Evolutionary conservation across 2,113 vertebrate species (phyloP).

Genomic region (Spea multiplicata): DNA sequence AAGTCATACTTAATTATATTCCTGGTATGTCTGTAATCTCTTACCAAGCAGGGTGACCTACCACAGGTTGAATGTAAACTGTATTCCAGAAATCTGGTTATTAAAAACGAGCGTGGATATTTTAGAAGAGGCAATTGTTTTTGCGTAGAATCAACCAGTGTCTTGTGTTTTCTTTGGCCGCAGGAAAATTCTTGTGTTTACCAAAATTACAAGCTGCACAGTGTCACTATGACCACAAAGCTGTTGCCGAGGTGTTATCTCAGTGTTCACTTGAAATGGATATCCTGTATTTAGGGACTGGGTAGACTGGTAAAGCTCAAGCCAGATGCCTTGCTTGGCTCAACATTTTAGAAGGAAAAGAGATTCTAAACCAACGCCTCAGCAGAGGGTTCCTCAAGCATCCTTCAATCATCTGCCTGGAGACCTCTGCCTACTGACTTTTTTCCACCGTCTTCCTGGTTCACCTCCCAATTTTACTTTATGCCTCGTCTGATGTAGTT

Average conservation of each 20-base stretch:
- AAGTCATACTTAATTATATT: slow-evolving; percentile 89
- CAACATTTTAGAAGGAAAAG: too few species aligned
- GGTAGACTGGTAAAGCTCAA: too few species aligned
- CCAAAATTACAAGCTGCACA: slow-evolving; percentile 50
- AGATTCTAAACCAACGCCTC: too few species aligned
- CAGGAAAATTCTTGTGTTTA: slow-evolving; percentile 23
- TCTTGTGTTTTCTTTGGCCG: slow-evolving; percentile 33
- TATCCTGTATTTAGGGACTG: neutral
- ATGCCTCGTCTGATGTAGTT: too few species aligned
- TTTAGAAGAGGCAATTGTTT: neutral
- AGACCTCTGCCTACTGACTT: too few species aligned
- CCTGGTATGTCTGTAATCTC: slow-evolving; percentile 73
- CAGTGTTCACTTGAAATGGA: slow-evolving; percentile 51
- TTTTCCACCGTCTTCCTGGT: too few species aligned
- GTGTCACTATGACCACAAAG: slow-evolving; percentile 48
- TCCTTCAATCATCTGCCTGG: too few species aligned
- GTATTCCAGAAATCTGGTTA: slow-evolving; percentile 64
- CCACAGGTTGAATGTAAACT: slow-evolving; percentile 67
- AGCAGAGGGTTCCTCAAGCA: too few species aligned
- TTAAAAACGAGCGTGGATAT: neutral
- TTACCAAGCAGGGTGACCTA: slow-evolving; percentile 74
- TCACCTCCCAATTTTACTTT: too few species aligned
- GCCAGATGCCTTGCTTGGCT: too few species aligned
- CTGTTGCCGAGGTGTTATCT: slow-evolving; percentile 51
- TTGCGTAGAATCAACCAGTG: neutral